Base-by-base conservation (phyloP, 1,140 invertebrate species). In the Vanessa atalanta region DNA sequence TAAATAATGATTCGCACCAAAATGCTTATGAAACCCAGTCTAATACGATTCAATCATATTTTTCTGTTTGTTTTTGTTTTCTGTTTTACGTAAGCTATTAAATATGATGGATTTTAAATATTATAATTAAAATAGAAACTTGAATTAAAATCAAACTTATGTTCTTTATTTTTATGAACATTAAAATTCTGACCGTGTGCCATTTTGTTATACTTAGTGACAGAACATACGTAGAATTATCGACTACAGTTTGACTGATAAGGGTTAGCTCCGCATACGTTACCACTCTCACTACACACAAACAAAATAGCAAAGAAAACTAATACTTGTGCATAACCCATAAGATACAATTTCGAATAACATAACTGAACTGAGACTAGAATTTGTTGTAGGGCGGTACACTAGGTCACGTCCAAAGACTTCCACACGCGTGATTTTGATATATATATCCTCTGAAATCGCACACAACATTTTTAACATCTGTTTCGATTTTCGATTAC, bases 381-480 rank as follows among this genome's bases (percentile, higher is more conserved):
- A 67, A 20, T 14, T 8, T n/a, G 47, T 75, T 75, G 53, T 50
- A 67, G 60, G 55, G 60, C 68, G 75, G 73, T 74, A 73, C 76
- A 66, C 72, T 57, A 64, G 79, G 80, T 87, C 82, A 87, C 85
- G 85, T 84, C 79, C 80, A 69, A 55, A 26, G 70, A 75, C 75
- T 79, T 70, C 73, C 75, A 76, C 78, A 76, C 81, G 77, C 78
- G 79, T 83, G 81, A 83, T 82, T 84, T 77, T 70, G 71, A 80
- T 81, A 84, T 76, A 43, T 43, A 78, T 79, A 85, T 87, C 81
- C 76, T 79, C 76, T 73, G 73, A 78, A 78, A 82, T 78, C 75
- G 70, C 73, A 81, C 74, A 80, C 70, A 79, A 77, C 74, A 80
- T 80, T 84, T 81, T 81, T 79, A 84, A 83, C 79, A 83, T 86